Percentiles rank a stretch among this genome's conserved stretches.
These are phyloP conservation scores for Rhipidura dahli DNA, from an alignment of 2,113 vertebrate species.

Conservation along the genomic window DNA sequence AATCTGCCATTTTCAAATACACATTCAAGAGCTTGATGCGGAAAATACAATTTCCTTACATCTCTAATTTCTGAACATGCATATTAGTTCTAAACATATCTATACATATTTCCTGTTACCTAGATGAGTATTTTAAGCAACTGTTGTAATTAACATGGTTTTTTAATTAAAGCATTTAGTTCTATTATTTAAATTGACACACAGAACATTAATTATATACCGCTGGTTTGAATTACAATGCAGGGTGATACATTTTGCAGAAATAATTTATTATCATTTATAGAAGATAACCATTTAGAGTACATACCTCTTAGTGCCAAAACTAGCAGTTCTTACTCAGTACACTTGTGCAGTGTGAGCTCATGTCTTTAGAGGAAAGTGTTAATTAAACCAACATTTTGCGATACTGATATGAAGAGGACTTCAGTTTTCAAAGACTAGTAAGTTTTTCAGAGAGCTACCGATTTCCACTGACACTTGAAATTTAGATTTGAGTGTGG, in stretches of 20 bases:
- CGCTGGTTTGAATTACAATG: background rate
- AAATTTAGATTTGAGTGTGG: background rate
- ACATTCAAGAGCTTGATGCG: background rate
- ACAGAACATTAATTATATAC: background rate
- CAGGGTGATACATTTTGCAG: background rate
- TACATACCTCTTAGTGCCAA: background rate
- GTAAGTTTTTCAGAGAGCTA: background rate
- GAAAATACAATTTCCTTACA: background rate
- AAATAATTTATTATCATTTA: background rate
- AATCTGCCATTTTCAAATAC: background rate
- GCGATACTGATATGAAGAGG: background rate
- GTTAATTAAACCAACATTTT: constrained; percentile 26
- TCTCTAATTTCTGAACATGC: background rate
- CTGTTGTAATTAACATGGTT: background rate
- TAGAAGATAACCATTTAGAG: background rate
- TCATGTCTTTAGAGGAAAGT: constrained; percentile 13
- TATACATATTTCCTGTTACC: background rate
- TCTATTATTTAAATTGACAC: background rate
- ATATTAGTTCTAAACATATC: background rate
- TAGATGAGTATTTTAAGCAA: background rate
- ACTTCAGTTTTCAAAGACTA: background rate
- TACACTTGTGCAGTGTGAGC: background rate
- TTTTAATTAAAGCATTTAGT: background rate
- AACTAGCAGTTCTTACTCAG: background rate
- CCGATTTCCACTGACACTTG: background rate